phyloP scores from a whole-genome alignment of 2,113 vertebrate genomes.

The Phrynosoma blainvillii region DNA sequence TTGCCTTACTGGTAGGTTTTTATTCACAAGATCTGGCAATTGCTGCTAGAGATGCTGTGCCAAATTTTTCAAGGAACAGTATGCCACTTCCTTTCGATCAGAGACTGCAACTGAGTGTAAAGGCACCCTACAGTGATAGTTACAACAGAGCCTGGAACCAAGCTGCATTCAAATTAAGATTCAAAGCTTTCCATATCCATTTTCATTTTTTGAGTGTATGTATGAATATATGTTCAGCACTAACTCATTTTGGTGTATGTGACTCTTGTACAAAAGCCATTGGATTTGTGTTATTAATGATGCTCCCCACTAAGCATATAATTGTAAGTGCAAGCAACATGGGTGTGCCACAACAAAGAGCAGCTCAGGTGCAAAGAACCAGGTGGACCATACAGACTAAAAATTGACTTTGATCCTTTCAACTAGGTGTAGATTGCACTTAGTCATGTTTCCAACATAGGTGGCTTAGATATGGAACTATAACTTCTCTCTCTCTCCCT shows the following conservation, averaged over 20 bases:
- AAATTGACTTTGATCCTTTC: neutral
- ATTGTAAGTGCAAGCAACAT: no score
- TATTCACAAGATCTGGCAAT: neutral
- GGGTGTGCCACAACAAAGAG: neutral
- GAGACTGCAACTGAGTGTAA: conserved; percentile 17
- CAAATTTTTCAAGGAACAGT: conserved; percentile 23
- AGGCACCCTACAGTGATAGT: conserved; percentile 23
- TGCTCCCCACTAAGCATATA: neutral
- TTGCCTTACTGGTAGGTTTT: neutral
- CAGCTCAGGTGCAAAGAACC: neutral
- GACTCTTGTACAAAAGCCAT: neutral
- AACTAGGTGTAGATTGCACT: neutral
- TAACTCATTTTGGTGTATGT: neutral
- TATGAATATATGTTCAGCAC: neutral
- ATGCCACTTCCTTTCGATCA: conserved; percentile 33
- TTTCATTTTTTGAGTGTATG: neutral
- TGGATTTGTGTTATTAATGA: neutral
- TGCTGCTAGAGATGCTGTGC: neutral
- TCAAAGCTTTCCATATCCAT: conserved; percentile 13
- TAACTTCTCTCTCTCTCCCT: no score
- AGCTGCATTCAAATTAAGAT: neutral
- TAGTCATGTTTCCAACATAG: neutral
- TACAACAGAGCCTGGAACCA: neutral
- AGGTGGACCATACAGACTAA: no score
- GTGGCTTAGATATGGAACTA: neutral